phyloP scores from a whole-genome alignment of 2,797 vertebrate species.

The Philypnodon macrostomus region DNA sequence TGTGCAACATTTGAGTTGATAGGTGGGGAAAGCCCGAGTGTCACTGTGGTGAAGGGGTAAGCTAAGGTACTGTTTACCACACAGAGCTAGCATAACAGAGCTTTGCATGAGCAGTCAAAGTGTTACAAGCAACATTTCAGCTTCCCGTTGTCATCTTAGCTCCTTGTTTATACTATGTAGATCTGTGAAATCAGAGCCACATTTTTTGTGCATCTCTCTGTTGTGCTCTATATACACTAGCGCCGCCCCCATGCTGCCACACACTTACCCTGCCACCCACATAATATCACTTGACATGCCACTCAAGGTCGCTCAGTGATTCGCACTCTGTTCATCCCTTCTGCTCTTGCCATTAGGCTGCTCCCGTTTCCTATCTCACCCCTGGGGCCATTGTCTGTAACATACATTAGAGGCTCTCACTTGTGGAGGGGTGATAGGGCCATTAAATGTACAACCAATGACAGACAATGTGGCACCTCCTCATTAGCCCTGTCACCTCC shows the following conservation, averaged over 20 bases:
- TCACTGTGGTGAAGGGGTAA: constrained; percentile 28
- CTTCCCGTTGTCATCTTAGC: constrained; percentile 10
- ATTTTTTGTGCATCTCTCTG: constrained; percentile 26
- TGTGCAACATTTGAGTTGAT: constrained; percentile 20
- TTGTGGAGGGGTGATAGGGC: constrained; percentile 59
- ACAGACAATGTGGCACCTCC: constrained; percentile 76
- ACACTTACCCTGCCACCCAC: constrained; percentile 68
- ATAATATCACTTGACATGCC: constrained; percentile 77
- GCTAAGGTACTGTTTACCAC: constrained; percentile 28
- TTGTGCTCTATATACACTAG: constrained; percentile 35
- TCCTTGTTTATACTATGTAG: constrained; percentile 17
- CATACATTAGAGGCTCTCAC: constrained; percentile 74
- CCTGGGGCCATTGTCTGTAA: constrained; percentile 68
- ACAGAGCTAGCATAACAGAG: constrained; percentile 9
- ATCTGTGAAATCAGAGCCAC: constrained; percentile 27
- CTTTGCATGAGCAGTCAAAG: constrained; percentile 2
- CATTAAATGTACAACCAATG: constrained; percentile 72
- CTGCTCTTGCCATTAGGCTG: constrained; percentile 73
- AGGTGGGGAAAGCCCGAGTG: constrained; percentile 9
- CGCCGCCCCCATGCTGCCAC: constrained; percentile 26
- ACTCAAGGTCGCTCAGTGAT: constrained; percentile 80
- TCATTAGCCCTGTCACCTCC: constrained; percentile 55
- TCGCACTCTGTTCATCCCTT: constrained; percentile 66
- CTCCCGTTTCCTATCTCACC: constrained; percentile 69
- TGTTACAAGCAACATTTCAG: constrained; percentile 7